Percentiles rank a stretch among this genome's conserved stretches.
Conservation (phyloP, 53 echinoderm and acorn worm species). For the Paelopatides confundens region DNA sequence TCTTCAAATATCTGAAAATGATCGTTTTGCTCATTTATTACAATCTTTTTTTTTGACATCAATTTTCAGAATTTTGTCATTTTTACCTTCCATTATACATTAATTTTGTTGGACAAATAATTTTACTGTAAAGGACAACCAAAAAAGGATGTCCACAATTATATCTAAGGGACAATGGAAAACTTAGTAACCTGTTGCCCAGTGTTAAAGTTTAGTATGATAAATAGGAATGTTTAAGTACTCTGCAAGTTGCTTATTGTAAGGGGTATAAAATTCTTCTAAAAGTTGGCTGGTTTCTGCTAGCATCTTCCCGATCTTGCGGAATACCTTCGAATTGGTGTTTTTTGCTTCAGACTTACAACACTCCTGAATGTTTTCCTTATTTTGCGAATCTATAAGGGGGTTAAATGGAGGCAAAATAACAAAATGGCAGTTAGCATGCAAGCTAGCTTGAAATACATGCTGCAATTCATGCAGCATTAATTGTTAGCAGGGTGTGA, state of each 20-base stretch:
- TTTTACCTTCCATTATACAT: too few relatives aligned
- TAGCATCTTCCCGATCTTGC: slow-evolving; percentile 1
- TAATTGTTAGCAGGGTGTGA: not conserved
- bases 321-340: not conserved
- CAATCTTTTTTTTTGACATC: too few relatives aligned
- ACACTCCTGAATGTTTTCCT: not conserved
- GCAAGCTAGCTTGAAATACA: not conserved
- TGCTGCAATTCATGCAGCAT: not conserved
- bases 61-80: too few relatives aligned
- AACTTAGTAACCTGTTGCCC: too few relatives aligned
- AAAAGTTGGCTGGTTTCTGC: slow-evolving; percentile 7
- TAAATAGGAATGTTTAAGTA: slow-evolving; percentile 27
- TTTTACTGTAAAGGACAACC: too few relatives aligned
- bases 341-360: slow-evolving; percentile 4
- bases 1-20: too few relatives aligned
- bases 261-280: slow-evolving; percentile 29
- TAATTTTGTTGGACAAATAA: too few relatives aligned
- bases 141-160: too few relatives aligned
- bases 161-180: too few relatives aligned
- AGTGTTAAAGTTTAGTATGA: not conserved
- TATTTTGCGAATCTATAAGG: not conserved
- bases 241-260: not conserved
- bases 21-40: too few relatives aligned
- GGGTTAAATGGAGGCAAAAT: too few relatives aligned
- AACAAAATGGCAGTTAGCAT: not conserved